Evolutionary conservation across 2,113 vertebrate species (phyloP).

Genomic region (Pollachius pollachius): DNA sequence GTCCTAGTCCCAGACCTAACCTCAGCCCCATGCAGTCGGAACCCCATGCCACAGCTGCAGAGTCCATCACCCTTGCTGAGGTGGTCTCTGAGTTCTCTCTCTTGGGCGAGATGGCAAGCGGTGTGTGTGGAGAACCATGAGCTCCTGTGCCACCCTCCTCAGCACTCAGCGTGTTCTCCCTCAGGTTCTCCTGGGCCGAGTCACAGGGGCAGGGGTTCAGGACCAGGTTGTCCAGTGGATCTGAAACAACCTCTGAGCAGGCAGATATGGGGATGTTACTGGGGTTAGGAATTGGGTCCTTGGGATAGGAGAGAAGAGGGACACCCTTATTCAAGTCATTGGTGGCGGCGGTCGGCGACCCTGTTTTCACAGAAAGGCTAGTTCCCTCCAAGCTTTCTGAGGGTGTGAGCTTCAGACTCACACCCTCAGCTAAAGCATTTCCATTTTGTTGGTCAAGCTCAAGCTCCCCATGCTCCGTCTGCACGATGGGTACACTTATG

Average conservation of each 20-base stretch:
- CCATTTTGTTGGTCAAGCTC: slow-evolving; percentile 68
- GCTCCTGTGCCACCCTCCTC: slow-evolving; percentile 65
- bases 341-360: slow-evolving; percentile 60
- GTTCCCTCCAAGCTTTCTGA: slow-evolving; percentile 40
- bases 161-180: slow-evolving; percentile 67
- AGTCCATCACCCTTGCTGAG: slow-evolving; percentile 39
- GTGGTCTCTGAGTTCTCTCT: slow-evolving; percentile 77
- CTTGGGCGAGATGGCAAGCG: slow-evolving; percentile 77
- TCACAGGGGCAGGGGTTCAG: slow-evolving; percentile 59
- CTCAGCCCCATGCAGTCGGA: slow-evolving; percentile 40
- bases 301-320: slow-evolving; percentile 67
- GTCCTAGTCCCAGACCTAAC: slow-evolving; percentile 45
- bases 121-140: slow-evolving; percentile 65
- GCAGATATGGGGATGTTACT: slow-evolving; percentile 77
- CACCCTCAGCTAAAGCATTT: slow-evolving; percentile 44
- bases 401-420: slow-evolving; percentile 25
- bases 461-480: slow-evolving; percentile 41
- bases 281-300: slow-evolving; percentile 68
- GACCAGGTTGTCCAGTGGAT: slow-evolving; percentile 69
- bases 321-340: slow-evolving; percentile 81
- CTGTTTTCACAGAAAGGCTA: slow-evolving; percentile 37
- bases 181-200: slow-evolving; percentile 75
- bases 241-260: slow-evolving; percentile 63
- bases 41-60: slow-evolving; percentile 49
- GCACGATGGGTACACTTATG: slow-evolving; percentile 19